A percentile compares a stretch with the other conserved stretches of the same genome.
Evolutionary conservation across 1,140 invertebrate species (phyloP).

Genomic region (Colletes gigas): DNA sequence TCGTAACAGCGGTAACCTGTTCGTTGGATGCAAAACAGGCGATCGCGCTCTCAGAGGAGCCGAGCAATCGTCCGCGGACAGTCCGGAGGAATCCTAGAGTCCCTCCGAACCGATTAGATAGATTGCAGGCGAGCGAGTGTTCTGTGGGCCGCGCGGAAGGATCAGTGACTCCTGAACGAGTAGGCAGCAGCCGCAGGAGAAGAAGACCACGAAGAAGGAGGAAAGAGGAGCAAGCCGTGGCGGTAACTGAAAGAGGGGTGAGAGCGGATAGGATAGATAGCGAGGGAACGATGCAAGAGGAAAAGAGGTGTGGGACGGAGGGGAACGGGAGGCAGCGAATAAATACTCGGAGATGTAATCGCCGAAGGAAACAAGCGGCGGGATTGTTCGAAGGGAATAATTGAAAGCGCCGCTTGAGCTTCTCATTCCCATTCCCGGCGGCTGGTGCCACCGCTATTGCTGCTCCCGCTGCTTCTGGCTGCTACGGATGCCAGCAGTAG

Average conservation of each 20-base stretch:
- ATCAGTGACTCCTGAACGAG: constrained; percentile 44
- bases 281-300: constrained; percentile 47
- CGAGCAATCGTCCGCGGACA: not conserved
- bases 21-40: not conserved
- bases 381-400: constrained; percentile 81
- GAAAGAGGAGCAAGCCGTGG: constrained; percentile 11
- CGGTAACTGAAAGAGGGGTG: constrained; percentile 25
- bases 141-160: constrained; percentile 30
- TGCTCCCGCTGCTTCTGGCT: constrained; percentile 41
- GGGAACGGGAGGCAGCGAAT: constrained; percentile 72
- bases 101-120: constrained; percentile 38
- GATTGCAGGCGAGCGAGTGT: constrained; percentile 20
- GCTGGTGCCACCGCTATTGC: constrained; percentile 53
- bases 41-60: not conserved
- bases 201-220: constrained; percentile 28
- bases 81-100: constrained; percentile 1
- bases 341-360: constrained; percentile 81
- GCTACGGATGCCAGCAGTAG: constrained; percentile 51
- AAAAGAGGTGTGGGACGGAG: constrained; percentile 49
- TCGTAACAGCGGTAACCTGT: not conserved
- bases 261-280: constrained; percentile 59
- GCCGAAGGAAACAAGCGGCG: constrained; percentile 81
- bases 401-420: constrained; percentile 81
- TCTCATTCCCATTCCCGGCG: constrained; percentile 77
- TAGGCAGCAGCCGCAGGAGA: not conserved